These are phyloP conservation scores for Thalassaphorura encarpata DNA, from an alignment of 1,140 invertebrate species.

Conservation along the genomic window DNA sequence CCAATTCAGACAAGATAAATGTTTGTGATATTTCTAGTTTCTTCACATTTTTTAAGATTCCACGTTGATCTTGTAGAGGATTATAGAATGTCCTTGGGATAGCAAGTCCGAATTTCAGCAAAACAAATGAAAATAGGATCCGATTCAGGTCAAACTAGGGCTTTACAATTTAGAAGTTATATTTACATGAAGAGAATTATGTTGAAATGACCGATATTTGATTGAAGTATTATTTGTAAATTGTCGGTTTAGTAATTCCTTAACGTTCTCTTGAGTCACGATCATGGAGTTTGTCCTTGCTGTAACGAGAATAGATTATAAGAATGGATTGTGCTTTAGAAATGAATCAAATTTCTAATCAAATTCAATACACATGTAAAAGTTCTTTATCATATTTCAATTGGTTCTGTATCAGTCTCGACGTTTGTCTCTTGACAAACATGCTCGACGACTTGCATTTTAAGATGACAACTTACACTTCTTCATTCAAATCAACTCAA, in stretches of 20 bases:
- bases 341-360: too few species aligned
- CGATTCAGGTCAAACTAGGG: not conserved
- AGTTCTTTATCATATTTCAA: too few species aligned
- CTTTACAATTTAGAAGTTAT: slow-evolving; percentile 6
- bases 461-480: too few species aligned
- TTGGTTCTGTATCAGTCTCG: too few species aligned
- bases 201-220: slow-evolving; percentile 74
- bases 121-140: too few species aligned
- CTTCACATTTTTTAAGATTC: slow-evolving; percentile 76
- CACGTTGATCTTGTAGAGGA: slow-evolving; percentile 71
- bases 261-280: slow-evolving; percentile 73
- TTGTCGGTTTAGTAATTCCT: slow-evolving; percentile 65
- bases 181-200: slow-evolving; percentile 52
- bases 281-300: slow-evolving; percentile 56
- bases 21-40: slow-evolving; percentile 90
- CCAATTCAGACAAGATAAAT: slow-evolving; percentile 54
- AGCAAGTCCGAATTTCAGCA: slow-evolving; percentile 75
- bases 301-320: slow-evolving; percentile 46
- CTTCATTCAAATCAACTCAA: too few species aligned
- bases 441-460: too few species aligned
- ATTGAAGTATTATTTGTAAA: slow-evolving; percentile 81
- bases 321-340: not conserved
- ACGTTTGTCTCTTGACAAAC: too few species aligned
- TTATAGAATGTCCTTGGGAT: slow-evolving; percentile 63
- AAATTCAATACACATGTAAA: too few species aligned